Base-by-base conservation (phyloP, 2,113 vertebrate species). In the Paramormyrops kingsleyae region DNA sequence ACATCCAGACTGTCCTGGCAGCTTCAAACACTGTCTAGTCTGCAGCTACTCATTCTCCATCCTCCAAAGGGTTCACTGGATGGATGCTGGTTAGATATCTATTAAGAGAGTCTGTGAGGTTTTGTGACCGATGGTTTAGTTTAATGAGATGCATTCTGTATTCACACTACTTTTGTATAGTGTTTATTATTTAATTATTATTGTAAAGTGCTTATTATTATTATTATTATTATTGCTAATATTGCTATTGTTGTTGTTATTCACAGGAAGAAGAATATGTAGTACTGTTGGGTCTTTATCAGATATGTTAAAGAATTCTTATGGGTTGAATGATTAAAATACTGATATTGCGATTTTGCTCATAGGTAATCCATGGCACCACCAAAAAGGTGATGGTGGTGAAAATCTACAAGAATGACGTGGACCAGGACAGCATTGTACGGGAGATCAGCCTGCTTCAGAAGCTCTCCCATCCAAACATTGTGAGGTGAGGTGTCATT, bases 321-420 rank as follows among this genome's bases (percentile, higher is more conserved):
- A 77, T 24, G 1, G 4, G 12, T 19, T 19, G 39, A 6, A 24
- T 21, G 31, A 17, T 42, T 80, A 8, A 80, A 19, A 77, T 4
- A 39, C 12, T 70, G 62, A 70, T 70, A 70, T 17, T 39, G 31
- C 31, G 17, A 39, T 39, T 74, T 35, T 77, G 46, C 42, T 56
- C 83, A 3, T 92, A 98, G 97, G 97, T 97, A 88, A 94, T 93
- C 19, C 96, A 97, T 90, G 94, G 88, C 90, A 94, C 91, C 53
- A 95, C 93, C n/a, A 92, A 92, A 52, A 98, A 97, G 90, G 95
- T 95, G 91, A 97, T 97, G 97, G 97, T 98, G 93, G 97, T 98
- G 90, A 98, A 98, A 94, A 97, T 98, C 92, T 97, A 97, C 90
- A 97, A 97, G 94, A 97, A 97, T 0, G 95, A 97, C 0, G 97